phyloP scores from a whole-genome alignment of 2,888 invertebrate species.

The Criorhina ranunculi region DNA sequence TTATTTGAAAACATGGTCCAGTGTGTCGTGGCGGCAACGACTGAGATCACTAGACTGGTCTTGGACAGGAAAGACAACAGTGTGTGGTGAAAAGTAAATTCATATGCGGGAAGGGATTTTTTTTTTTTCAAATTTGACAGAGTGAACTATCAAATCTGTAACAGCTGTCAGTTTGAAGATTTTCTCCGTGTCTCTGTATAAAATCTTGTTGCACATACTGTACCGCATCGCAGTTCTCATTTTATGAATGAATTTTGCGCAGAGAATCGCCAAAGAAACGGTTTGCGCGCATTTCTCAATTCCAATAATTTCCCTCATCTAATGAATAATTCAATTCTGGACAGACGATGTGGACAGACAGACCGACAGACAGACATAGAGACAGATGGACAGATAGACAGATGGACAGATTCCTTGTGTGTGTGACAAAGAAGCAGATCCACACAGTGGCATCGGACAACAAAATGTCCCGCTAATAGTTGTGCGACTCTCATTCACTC shows the following conservation, averaged over 20 bases:
- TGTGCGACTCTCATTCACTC: slow-evolving; percentile 61
- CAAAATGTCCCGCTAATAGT: slow-evolving; percentile 74
- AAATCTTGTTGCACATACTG: slow-evolving; percentile 29
- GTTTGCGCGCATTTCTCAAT: slow-evolving; percentile 57
- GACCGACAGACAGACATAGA: slow-evolving; percentile 3
- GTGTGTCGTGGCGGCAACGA: slow-evolving; percentile 18
- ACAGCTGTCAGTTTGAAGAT: background rate
- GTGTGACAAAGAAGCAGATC: slow-evolving; percentile 53
- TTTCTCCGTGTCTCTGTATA: background rate
- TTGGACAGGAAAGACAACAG: slow-evolving; percentile 4
- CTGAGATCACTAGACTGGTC: slow-evolving; percentile 31
- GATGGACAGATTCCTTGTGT: slow-evolving; percentile 29
- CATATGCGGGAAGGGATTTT: too few species aligned
- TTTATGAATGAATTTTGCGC: slow-evolving; percentile 69
- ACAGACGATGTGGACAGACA: slow-evolving; percentile 3
- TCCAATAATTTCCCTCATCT: slow-evolving; percentile 74
- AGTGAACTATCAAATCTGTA: background rate
- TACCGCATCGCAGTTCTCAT: slow-evolving; percentile 25
- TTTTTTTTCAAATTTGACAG: too few species aligned
- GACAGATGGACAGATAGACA: slow-evolving; percentile 23
- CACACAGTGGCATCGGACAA: slow-evolving; percentile 49
- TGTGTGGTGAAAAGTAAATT: slow-evolving; percentile 18
- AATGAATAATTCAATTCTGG: slow-evolving; percentile 68
- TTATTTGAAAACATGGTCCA: slow-evolving; percentile 79
- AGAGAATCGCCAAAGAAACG: slow-evolving; percentile 7